These are phyloP conservation scores for Podarcis raffonei DNA, from an alignment of 2,113 vertebrate genomes.

Conservation along the genomic window DNA sequence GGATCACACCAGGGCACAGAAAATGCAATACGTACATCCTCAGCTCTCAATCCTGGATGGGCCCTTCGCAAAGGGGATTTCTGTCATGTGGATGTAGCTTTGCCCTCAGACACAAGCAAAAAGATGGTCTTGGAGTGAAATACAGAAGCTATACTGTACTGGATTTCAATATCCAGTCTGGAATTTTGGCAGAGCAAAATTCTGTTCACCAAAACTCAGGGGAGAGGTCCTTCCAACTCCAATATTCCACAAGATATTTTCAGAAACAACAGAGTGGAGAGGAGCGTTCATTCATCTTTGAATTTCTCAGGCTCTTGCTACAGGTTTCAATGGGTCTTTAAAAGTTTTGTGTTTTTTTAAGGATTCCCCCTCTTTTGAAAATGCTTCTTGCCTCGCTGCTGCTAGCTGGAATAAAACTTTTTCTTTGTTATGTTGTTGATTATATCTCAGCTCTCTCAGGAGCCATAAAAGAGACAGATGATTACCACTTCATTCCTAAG, in stretches of 20 bases:
- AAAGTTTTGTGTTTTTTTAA: neutral
- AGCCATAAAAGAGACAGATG: slow-evolving; percentile 36
- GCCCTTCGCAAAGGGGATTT: neutral
- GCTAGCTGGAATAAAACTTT: neutral
- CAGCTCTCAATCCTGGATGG: no score
- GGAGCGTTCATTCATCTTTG: neutral
- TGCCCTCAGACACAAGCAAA: no score
- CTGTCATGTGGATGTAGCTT: neutral
- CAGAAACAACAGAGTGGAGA: neutral
- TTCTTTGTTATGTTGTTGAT: slow-evolving; percentile 38
- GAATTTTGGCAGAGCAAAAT: neutral
- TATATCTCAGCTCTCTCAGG: slow-evolving; percentile 41
- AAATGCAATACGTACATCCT: no score
- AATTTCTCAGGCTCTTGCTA: slow-evolving; percentile 8
- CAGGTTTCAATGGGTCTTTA: slow-evolving; percentile 1
- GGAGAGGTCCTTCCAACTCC: neutral
- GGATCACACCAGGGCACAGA: no score
- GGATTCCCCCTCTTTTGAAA: neutral
- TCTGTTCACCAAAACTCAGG: neutral
- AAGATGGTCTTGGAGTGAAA: neutral
- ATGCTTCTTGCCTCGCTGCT: slow-evolving; percentile 21
- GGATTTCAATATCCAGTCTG: neutral
- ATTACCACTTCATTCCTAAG: slow-evolving; percentile 59
- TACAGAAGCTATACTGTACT: neutral
- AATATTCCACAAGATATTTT: neutral